Evolutionary conservation across 2,797 vertebrate species (phyloP).

Genomic region (Phataginus tetradactyla): DNA sequence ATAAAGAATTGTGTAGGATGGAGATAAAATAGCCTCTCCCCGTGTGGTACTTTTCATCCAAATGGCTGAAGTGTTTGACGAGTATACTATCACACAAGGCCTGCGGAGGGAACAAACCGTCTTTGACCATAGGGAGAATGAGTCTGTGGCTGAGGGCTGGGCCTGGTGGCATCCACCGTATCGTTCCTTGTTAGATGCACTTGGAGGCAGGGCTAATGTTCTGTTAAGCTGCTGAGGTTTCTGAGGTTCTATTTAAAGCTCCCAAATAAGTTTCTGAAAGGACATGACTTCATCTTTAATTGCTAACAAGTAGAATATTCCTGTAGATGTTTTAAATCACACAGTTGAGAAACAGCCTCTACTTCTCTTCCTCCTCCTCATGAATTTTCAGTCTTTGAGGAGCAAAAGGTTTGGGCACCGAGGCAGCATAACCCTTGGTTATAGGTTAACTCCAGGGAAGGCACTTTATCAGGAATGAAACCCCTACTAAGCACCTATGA

Average conservation of each 20-base stretch:
- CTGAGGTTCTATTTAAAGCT: neutral
- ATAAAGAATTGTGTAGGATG: neutral
- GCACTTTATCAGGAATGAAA: neutral
- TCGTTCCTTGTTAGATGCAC: neutral
- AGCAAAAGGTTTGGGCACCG: neutral
- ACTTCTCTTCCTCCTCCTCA: neutral
- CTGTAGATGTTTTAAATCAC: neutral
- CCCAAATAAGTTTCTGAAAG: neutral
- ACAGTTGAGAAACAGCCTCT: neutral
- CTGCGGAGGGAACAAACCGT: neutral
- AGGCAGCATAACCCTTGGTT: neutral
- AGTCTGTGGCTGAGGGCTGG: neutral
- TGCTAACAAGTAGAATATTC: neutral
- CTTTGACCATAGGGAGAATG: neutral
- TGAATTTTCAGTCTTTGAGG: neutral
- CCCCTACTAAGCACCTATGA: neutral
- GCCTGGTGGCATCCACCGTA: neutral
- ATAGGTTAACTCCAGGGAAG: neutral
- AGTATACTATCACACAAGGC: neutral
- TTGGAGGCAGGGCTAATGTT: neutral
- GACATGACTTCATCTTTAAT: neutral
- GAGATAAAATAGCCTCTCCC: neutral
- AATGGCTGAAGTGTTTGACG: neutral
- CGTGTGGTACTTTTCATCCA: neutral
- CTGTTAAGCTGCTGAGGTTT: neutral